These are phyloP conservation scores for Drosophila monieri DNA, from an alignment of 2,888 invertebrate genomes.

Conservation along the genomic window DNA sequence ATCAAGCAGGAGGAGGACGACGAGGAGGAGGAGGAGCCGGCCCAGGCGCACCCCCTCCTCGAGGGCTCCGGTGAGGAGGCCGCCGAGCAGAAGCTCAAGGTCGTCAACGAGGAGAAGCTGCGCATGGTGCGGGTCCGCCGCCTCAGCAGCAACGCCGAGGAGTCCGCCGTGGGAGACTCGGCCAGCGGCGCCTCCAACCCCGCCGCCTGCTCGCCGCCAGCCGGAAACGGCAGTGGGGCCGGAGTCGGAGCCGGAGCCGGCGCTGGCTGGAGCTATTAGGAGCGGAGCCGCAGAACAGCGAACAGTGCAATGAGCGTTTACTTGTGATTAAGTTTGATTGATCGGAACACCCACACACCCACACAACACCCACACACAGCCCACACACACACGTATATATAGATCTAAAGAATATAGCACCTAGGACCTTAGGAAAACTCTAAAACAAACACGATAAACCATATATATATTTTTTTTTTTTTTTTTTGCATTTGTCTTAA, in stretches of 20 bases:
- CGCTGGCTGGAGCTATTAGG: conserved; percentile 19
- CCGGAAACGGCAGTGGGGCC: not conserved
- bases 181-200: not conserved
- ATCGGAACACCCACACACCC: conserved; percentile 20
- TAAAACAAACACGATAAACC: not conserved
- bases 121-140: conserved; percentile 78
- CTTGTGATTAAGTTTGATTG: conserved; percentile 73
- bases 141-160: conserved; percentile 65
- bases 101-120: conserved; percentile 78
- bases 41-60: conserved; percentile 46
- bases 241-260: not conserved
- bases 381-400: conserved; percentile 21
- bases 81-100: conserved; percentile 60
- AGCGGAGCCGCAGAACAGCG: conserved; percentile 6
- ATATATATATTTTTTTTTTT: conserved; percentile 43
- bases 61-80: conserved; percentile 31
- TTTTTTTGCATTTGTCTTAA: conserved; percentile 55
- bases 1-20: conserved; percentile 82
- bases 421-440: conserved; percentile 15
- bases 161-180: conserved; percentile 11
- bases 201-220: not conserved
- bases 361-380: conserved; percentile 2
- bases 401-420: conserved; percentile 32
- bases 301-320: conserved; percentile 57
- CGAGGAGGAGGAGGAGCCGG: conserved; percentile 67